Base-by-base conservation (phyloP, 2,888 invertebrate genomes). In the Electrophaes corylata region DNA sequence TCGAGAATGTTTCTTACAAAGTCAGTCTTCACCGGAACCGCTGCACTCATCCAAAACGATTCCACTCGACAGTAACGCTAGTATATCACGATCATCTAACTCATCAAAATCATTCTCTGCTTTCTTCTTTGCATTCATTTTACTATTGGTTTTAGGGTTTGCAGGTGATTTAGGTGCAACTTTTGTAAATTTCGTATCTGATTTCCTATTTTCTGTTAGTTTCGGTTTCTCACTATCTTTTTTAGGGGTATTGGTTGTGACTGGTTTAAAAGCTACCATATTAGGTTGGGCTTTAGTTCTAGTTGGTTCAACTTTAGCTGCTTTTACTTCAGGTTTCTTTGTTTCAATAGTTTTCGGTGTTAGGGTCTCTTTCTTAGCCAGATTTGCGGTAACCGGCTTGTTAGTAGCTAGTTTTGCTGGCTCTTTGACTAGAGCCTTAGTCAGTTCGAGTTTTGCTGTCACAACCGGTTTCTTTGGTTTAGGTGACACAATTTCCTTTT, bases 31-130 rank as follows among this genome's bases (percentile, higher is more conserved):
- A 16, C 87, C 88, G 18, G 88, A 85, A 2, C 83, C 86, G 57
- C 76, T 77, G 53, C 88, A 91, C 64, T 89, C 86, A 45, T 90
- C 90, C 31, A 90, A 60, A 11, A 89, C 76, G 3, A 90, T 86
- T 0, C 85, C 88, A 44, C 76, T 74, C 1, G 86, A 83, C 68
- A 90, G 77, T n/a, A 89, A 64, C 2, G 84, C 84, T 1, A 88
- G 62, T 29, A 90, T 88, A 54, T 85, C 88, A 33, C 78, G 71
- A 62, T 89, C 89, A 49, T 83, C 74, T 45, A 89, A 72, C 68
- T 87, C 88, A 19, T 88, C 88, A 54, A 73, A 77, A 66, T 81
- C 79, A 52, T 69, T 72, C n/a, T 62, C 55, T 6, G 60, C 57
- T 18, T 58, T 62, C 20, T 8, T 10, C 26, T 65, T 61, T 12